Base-by-base conservation (phyloP, 2,888 invertebrate species). In the Parnassius glacialis region DNA sequence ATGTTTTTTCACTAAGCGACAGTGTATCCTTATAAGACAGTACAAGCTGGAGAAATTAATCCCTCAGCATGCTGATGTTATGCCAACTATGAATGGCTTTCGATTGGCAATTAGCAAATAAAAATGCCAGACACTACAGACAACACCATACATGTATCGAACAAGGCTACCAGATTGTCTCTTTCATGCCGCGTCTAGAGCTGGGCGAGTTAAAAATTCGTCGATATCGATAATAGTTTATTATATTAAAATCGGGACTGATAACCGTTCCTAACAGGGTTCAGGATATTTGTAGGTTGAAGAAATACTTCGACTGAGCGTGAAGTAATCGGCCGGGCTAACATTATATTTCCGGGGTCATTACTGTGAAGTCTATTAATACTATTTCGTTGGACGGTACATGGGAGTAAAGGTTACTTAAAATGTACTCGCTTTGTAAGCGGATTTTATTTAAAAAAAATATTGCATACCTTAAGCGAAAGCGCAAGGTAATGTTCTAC, bases 41-140 rank as follows among this genome's bases (percentile, higher is more conserved):
- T 3, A 41, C 3, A 10, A 13, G 12, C 10, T 51, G 48, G 63
- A 45, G 59, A 64, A 64, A 64, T 59, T 59, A 48, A 56, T 59
- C 48, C 43, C 56, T 44, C 41, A 16, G 51, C 51, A 51, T 59
- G 58, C 52, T 54, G 48, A 62, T 42, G 58, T 2, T 11, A 59
- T 45, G 43, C 51, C 16, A 11, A 45, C 20, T 20, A 64, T 34
- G 52, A 44, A 52, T 16, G 42, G 58, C 63, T 65, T 59, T 61
- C 63, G 57, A 61, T 63, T 51, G 16, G 54, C 63, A 63, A 65
- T 65, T 61, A 65, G 54, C 63, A 61, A 65, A 65, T 59, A 61
- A 63, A 63, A 55, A 65, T 65, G 45, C 65, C 63, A 44, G 53
- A 62, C 60, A 57, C n/a, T 48, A 43, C 34, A 34, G 34, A 34